Conservation (phyloP, 1,140 invertebrate genomes). For the Belonocnema kinseyi region DNA sequence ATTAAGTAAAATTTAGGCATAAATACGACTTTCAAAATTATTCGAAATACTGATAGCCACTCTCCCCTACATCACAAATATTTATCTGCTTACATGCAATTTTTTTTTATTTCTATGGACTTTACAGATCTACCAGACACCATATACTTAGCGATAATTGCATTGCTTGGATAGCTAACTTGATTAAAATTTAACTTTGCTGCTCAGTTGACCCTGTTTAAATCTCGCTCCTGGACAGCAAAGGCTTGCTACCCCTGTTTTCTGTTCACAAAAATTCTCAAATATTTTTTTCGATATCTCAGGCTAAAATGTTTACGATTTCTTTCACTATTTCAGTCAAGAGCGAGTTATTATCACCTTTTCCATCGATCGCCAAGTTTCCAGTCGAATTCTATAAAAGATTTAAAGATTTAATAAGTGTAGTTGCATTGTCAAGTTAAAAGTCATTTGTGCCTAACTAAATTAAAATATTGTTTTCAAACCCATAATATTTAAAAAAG, state of each 20-base stretch:
- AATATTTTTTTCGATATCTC: background rate
- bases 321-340: slow-evolving; percentile 69
- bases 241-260: background rate
- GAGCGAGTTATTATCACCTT: slow-evolving; percentile 73
- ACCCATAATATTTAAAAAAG: slow-evolving; percentile 25
- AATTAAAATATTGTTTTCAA: slow-evolving; percentile 29
- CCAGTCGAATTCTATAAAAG: slow-evolving; percentile 61
- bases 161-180: no score
- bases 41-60: no score
- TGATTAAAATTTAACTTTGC: no score
- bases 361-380: slow-evolving; percentile 71
- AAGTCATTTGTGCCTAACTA: slow-evolving; percentile 24
- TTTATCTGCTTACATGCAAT: no score
- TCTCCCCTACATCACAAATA: no score
- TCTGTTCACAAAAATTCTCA: background rate
- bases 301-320: slow-evolving; percentile 62
- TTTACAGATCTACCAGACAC: no score
- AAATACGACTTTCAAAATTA: no score
- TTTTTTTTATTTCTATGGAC: no score
- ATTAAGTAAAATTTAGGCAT: no score
- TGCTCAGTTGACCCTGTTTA: background rate
- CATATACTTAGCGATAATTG: no score
- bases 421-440: background rate
- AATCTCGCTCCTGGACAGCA: background rate
- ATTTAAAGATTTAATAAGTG: slow-evolving; percentile 49